Evolutionary conservation across 2,797 vertebrate genomes (phyloP), one percentile per base, ranked within the genome.

Genomic region (Hirundo rustica): DNA sequence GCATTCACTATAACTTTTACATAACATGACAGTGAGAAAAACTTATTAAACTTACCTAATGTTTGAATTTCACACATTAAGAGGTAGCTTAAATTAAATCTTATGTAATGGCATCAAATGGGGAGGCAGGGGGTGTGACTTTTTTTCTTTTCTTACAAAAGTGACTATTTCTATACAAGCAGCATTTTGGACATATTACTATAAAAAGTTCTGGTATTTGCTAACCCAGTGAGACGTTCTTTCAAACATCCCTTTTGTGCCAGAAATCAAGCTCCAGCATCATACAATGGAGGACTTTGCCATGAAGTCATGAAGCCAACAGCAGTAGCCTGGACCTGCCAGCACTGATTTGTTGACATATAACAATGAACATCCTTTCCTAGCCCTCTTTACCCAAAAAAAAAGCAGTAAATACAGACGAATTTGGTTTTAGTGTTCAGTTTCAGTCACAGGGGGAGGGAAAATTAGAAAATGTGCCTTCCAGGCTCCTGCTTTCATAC

Each of bases 71-170:
- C 94, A 97, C 50, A 57, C 87, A 12, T 38, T 95, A 90, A 98
- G 98, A 98, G 98, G 98, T 98, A 98, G 98, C 96, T 98, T 95
- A 97, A 97, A 98, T 79, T 88, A 98, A 98, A 97, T 93, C 51
- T 92, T 88, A 92, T 42, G 38, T 68, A 92, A 92, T 16, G 20
- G 81, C 67, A 96, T 96, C 92, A 84, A 92, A 96, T n/a, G 82
- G 80, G 27, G 16, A 3, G 91, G 88, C 26, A 7, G 75, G 9
- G 42, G 70, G 34, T 71, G 32, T 60, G 54, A 60, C n/a, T 93
- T 91, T 93, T 95, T 94, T 74, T 26, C 19, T 93, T 96, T 96
- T 96, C 79, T 96, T 97, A 97, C 42, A 97, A 97, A 97, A 97
- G 88, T 93, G 96, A 96, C 75, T 94, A 94, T 95, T 93, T 83